Conservation (phyloP, 2,113 vertebrate species). For the Lepus europaeus region DNA sequence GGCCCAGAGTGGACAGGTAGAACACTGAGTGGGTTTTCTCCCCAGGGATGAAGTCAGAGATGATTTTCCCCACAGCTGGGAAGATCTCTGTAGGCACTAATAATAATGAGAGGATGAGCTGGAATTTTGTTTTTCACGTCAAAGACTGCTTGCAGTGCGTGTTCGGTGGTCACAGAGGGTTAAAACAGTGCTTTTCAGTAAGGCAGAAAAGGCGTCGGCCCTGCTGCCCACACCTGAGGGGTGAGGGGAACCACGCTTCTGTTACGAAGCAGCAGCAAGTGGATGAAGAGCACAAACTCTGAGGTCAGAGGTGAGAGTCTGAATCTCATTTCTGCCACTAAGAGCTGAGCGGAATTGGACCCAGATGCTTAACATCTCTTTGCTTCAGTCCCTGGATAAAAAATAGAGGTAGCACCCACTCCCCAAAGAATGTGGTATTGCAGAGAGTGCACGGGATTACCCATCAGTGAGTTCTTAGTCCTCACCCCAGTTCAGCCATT, state of each 20-base stretch:
- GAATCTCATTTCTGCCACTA: neutral
- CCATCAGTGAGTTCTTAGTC: neutral
- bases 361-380: neutral
- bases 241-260: neutral
- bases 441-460: neutral
- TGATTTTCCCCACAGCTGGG: conserved; percentile 47
- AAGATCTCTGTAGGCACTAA: conserved; percentile 21
- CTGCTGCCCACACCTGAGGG: neutral
- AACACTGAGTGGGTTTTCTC: neutral
- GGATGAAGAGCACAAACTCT: neutral
- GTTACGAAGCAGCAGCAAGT: neutral
- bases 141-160: neutral
- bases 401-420: neutral
- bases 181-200: conserved; percentile 48
- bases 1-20: neutral
- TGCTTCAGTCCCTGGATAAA: neutral
- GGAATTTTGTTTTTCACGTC: conserved; percentile 13
- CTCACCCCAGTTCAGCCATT: neutral
- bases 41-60: neutral
- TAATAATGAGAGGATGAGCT: conserved; percentile 9
- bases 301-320: neutral
- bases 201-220: neutral
- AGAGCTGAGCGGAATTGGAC: neutral
- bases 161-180: neutral
- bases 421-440: neutral